Evolutionary conservation across 2,888 invertebrate genomes (phyloP).

Genomic region (Ptychoptera albimana): DNA sequence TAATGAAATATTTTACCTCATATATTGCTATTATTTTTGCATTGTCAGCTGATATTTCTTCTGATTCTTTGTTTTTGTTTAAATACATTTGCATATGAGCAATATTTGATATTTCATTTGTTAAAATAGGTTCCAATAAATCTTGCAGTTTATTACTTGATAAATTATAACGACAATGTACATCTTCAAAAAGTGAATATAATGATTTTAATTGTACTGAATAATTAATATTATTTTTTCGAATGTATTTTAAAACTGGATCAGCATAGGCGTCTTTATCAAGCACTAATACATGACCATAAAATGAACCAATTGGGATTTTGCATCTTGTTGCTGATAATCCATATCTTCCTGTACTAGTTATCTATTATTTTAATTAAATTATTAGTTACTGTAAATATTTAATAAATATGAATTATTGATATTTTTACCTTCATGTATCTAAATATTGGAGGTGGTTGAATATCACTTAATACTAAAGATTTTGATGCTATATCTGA

Average conservation of each 20-base stretch:
- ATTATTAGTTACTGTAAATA: background rate
- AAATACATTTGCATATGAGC: slow-evolving; percentile 74
- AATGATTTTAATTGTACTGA: slow-evolving; percentile 45
- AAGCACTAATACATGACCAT: slow-evolving; percentile 72
- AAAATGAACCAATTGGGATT: slow-evolving; percentile 86
- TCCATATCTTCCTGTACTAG: slow-evolving; percentile 80
- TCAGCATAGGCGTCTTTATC: slow-evolving; percentile 39
- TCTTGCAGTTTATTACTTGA: slow-evolving; percentile 72
- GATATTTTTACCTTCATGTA: slow-evolving; percentile 57
- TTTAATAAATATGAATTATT: slow-evolving; percentile 8
- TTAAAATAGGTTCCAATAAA: slow-evolving; percentile 58
- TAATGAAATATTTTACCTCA: slow-evolving; percentile 23
- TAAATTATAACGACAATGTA: slow-evolving; percentile 65
- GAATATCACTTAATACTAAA: slow-evolving; percentile 72
- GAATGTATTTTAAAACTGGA: slow-evolving; percentile 12
- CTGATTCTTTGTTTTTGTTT: slow-evolving; percentile 43
- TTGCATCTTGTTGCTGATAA: slow-evolving; percentile 81
- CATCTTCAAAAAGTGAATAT: slow-evolving; percentile 58
- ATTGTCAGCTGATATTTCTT: slow-evolving; percentile 33
- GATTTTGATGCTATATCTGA: slow-evolving; percentile 78
- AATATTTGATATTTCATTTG: slow-evolving; percentile 65
- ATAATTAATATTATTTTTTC: background rate
- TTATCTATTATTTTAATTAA: slow-evolving; percentile 41
- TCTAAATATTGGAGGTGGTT: slow-evolving; percentile 77
- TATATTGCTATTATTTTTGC: slow-evolving; percentile 35